phyloP scores from a whole-genome alignment of 1,140 invertebrate genomes.

The Mercenaria mercenaria region DNA sequence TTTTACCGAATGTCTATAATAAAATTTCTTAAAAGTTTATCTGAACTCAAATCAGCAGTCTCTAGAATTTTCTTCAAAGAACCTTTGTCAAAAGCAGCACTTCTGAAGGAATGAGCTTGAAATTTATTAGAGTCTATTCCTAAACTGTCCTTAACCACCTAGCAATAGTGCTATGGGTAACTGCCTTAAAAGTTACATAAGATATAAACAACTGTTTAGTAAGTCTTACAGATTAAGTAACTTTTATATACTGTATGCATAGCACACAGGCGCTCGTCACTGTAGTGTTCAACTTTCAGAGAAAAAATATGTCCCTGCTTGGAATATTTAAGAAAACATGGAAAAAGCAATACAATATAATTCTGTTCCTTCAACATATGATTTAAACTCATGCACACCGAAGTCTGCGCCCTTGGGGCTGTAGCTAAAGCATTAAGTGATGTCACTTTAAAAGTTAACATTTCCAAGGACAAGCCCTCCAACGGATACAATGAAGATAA shows the following conservation, averaged over 20 bases:
- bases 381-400: no score
- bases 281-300: no score
- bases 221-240: no score
- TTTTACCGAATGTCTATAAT: not conserved
- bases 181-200: not conserved
- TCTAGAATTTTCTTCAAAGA: no score
- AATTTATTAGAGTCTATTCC: not conserved
- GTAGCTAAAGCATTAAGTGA: slow-evolving; percentile 14
- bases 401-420: no score
- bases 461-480: slow-evolving; percentile 20
- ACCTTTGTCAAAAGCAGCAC: not conserved
- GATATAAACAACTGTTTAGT: not conserved
- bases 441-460: slow-evolving; percentile 34
- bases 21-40: not conserved
- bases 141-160: not conserved
- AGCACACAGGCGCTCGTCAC: no score
- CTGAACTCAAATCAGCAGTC: no score
- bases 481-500: slow-evolving; percentile 20
- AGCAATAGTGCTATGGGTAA: not conserved
- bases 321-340: no score
- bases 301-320: no score
- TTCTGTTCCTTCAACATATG: no score
- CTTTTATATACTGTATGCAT: not conserved
- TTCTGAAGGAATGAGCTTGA: no score
- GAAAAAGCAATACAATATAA: no score